phyloP scores from a whole-genome alignment of 2,113 vertebrate species.

The Coturnix japonica region DNA sequence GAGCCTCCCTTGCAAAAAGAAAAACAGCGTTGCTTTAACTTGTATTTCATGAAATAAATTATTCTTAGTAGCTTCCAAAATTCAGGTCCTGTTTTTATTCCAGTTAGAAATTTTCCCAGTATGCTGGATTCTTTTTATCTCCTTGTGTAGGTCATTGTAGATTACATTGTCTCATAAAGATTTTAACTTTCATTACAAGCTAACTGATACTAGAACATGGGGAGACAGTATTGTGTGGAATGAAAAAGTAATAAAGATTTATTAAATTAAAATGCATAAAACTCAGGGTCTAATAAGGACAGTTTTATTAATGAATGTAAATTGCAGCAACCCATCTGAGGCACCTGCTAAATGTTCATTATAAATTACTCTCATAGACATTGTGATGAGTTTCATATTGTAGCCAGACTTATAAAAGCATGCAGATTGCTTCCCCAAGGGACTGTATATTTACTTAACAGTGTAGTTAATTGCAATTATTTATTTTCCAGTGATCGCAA shows the following conservation, averaged over 20 bases:
- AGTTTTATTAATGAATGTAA: slow-evolving; percentile 65
- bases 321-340: slow-evolving; percentile 52
- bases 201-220: neutral
- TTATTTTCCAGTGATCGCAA: slow-evolving; percentile 66
- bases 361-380: slow-evolving; percentile 57
- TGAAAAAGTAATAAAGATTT: slow-evolving; percentile 34
- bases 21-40: neutral
- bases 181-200: neutral
- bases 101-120: neutral
- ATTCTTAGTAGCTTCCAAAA: neutral
- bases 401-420: slow-evolving; percentile 63
- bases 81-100: neutral
- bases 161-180: neutral
- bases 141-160: neutral
- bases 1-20: neutral
- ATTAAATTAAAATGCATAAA: slow-evolving; percentile 58
- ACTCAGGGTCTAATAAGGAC: slow-evolving; percentile 44
- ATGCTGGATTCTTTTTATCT: neutral
- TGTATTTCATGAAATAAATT: neutral
- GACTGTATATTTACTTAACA: slow-evolving; percentile 65
- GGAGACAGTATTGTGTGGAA: neutral
- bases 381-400: slow-evolving; percentile 70
- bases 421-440: slow-evolving; percentile 51
- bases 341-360: slow-evolving; percentile 60
- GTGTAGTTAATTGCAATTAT: slow-evolving; percentile 68